Conservation (phyloP, 1,140 invertebrate genomes). For the Caerostris extrusa region DNA sequence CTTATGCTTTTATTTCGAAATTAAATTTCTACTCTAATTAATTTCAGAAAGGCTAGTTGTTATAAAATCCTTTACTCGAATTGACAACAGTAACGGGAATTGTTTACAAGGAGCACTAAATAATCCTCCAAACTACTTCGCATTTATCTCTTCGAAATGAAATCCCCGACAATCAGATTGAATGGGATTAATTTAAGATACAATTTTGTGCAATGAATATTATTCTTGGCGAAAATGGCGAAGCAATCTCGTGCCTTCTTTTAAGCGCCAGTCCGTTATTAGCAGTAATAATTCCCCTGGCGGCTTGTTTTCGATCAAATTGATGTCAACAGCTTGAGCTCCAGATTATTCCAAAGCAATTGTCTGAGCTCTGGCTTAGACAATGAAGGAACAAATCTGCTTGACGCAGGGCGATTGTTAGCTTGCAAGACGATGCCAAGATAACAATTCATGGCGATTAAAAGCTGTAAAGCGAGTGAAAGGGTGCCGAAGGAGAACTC, state of each 20-base stretch:
- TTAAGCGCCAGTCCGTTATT: background rate
- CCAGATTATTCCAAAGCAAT: conserved; percentile 20
- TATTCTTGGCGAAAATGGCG: conserved; percentile 2
- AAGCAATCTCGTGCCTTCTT: background rate
- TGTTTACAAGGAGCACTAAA: background rate
- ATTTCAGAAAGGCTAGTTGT: background rate
- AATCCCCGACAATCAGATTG: background rate
- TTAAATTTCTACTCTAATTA: conserved; percentile 6
- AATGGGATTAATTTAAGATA: conserved; percentile 9
- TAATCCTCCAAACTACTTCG: background rate
- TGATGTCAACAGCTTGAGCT: conserved; percentile 14
- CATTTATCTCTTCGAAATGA: background rate
- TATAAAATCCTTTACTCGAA: background rate
- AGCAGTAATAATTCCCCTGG: conserved; percentile 14
- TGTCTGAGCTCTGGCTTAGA: conserved; percentile 4
- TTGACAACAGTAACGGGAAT: background rate
- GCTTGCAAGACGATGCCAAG: background rate
- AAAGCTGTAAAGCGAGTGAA: background rate
- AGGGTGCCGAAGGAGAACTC: background rate
- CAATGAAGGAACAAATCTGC: background rate
- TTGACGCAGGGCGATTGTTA: background rate
- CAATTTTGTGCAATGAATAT: background rate
- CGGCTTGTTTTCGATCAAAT: conserved; percentile 26
- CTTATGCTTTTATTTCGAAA: background rate
- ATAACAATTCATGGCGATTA: conserved; percentile 1